Percentiles rank a stretch among this genome's conserved stretches.
These are phyloP conservation scores for Neopelma chrysocephalum DNA, from an alignment of 2,797 vertebrate genomes.

Conservation along the genomic window DNA sequence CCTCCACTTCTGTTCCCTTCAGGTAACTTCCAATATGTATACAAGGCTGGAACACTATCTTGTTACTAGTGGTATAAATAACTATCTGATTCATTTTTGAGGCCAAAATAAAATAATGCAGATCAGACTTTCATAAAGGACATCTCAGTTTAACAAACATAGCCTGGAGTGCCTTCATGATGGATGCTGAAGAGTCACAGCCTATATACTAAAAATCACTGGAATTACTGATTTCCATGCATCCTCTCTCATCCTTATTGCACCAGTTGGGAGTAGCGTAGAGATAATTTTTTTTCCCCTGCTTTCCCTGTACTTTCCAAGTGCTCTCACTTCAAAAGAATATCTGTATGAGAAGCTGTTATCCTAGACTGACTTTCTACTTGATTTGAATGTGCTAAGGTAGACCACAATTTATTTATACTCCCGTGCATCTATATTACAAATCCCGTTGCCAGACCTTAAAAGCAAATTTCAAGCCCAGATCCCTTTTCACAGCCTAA, in stretches of 20 bases:
- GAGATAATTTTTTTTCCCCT: background rate
- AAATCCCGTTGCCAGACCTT: background rate
- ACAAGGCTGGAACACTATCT: background rate
- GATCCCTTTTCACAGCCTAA: background rate
- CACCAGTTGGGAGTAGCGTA: background rate
- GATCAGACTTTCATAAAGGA: background rate
- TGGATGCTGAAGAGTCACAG: background rate
- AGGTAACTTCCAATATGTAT: background rate
- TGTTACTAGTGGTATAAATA: background rate
- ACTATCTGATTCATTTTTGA: background rate
- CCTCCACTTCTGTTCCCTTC: background rate
- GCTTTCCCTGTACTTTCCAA: background rate
- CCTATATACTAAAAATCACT: background rate
- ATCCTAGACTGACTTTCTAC: background rate
- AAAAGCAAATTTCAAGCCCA: background rate
- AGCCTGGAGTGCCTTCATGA: background rate
- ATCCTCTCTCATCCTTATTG: background rate
- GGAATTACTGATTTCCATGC: background rate
- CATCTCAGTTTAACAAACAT: background rate
- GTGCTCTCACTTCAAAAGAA: background rate
- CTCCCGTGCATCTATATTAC: background rate
- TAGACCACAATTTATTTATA: constrained; percentile 2
- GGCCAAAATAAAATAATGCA: background rate
- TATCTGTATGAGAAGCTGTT: background rate
- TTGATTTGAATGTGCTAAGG: background rate